Conservation (phyloP, 1,140 invertebrate species). For the Idris sp. region DNA sequence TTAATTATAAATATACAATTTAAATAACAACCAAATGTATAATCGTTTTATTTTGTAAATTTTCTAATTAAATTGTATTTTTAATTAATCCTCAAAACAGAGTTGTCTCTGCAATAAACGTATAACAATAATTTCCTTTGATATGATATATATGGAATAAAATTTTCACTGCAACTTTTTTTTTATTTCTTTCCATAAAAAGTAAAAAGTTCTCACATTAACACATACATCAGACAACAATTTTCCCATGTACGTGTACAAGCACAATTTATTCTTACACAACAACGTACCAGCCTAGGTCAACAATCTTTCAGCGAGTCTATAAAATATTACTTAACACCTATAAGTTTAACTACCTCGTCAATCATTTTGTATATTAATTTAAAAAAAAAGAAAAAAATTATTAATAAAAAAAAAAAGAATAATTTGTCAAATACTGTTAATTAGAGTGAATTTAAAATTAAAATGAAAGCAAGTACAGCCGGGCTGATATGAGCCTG, state of each 20-base stretch:
- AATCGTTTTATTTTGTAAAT: no score
- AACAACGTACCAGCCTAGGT: slow-evolving; percentile 32
- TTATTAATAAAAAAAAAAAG: no score
- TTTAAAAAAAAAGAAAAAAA: no score
- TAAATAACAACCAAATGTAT: no score
- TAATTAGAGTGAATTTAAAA: slow-evolving; percentile 36
- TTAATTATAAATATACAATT: no score
- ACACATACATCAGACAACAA: slow-evolving; percentile 44
- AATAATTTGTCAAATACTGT: no score
- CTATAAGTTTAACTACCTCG: no score
- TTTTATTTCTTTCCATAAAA: slow-evolving; percentile 13
- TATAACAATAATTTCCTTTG: slow-evolving; percentile 29
- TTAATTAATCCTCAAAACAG: no score
- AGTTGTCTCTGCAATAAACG: no score
- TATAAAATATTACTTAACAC: slow-evolving; percentile 37
- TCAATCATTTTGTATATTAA: no score
- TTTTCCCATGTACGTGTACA: slow-evolving; percentile 25
- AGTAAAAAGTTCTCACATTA: slow-evolving; percentile 50
- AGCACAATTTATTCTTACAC: slow-evolving; percentile 32
- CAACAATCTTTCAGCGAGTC: slow-evolving; percentile 34
- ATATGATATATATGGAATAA: slow-evolving; percentile 36
- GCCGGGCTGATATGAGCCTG: slow-evolving; percentile 14
- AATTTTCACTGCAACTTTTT: slow-evolving; percentile 42
- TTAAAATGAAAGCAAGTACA: slow-evolving; percentile 27
- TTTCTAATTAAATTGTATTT: no score